Conservation (phyloP, 2,113 vertebrate species). For the Chamaea fasciata region DNA sequence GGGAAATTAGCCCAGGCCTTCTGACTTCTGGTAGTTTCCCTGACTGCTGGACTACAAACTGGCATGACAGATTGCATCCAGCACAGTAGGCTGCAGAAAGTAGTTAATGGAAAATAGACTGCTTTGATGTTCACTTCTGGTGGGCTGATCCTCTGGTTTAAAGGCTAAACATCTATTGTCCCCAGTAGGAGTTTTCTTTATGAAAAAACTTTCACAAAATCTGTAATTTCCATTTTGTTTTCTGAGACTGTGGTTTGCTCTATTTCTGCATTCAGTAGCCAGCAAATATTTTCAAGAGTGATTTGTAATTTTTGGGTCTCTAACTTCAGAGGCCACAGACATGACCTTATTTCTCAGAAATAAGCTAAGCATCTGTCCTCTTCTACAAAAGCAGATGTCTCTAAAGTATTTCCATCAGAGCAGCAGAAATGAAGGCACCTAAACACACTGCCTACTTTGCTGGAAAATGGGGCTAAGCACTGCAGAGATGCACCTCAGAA, state of each 20-base stretch:
- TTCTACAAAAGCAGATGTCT: conserved; percentile 3
- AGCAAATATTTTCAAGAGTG: background rate
- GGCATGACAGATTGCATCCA: conserved; percentile 54
- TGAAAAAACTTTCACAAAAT: conserved; percentile 47
- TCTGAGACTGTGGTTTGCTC: conserved; percentile 31
- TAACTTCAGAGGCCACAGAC: background rate
- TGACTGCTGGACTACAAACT: conserved; percentile 29
- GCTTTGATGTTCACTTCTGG: conserved; percentile 61
- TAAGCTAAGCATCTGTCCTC: background rate
- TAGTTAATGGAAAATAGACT: conserved; percentile 52
- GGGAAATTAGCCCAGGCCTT: conserved; percentile 27
- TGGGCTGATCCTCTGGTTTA: conserved; percentile 54
- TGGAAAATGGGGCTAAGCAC: background rate
- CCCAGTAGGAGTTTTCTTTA: conserved; percentile 34
- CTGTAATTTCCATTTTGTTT: conserved; percentile 50
- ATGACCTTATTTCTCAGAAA: background rate
- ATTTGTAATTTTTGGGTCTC: background rate
- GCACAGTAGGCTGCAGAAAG: conserved; percentile 57
- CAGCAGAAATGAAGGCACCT: background rate
- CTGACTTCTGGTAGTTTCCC: conserved; percentile 31
- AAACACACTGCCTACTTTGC: background rate
- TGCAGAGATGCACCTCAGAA: conserved; percentile 24
- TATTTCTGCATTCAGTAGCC: background rate
- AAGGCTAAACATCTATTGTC: conserved; percentile 49
- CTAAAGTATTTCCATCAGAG: background rate